Evolutionary conservation across 2,113 vertebrate species (phyloP).

Genomic region (Tachysurus fulvidraco): DNA sequence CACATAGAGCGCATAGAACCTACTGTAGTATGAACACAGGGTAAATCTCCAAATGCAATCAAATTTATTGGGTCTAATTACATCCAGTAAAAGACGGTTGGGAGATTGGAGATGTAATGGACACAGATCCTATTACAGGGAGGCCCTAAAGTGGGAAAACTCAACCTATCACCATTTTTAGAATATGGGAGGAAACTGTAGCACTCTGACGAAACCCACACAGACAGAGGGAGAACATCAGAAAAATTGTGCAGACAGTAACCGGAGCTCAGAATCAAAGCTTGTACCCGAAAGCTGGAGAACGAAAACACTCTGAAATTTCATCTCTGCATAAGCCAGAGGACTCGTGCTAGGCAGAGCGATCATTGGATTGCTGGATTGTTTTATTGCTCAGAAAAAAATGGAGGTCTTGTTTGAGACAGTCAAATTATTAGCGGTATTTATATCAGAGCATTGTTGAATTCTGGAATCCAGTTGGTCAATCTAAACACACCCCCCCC

Average conservation of each 20-base stretch:
- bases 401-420: background rate
- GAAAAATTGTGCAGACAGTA: background rate
- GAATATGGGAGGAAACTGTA: background rate
- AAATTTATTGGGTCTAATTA: background rate
- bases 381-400: background rate
- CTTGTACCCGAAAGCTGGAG: background rate
- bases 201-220: background rate
- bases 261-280: slow-evolving; percentile 6
- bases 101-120: background rate
- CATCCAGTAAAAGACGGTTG: background rate
- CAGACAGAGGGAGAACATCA: background rate
- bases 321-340: background rate
- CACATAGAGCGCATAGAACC: too few relatives aligned
- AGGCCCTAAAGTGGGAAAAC: background rate
- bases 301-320: background rate
- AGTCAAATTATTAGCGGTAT: background rate
- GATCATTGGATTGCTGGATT: background rate
- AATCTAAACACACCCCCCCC: too few relatives aligned
- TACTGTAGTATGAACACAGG: background rate
- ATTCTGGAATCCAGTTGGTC: background rate
- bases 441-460: background rate
- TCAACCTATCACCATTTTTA: background rate
- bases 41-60: background rate
- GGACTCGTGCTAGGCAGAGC: background rate
- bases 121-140: background rate